Evolutionary conservation across 2,797 vertebrate species (phyloP).

Genomic region (Ciconia nigra): DNA sequence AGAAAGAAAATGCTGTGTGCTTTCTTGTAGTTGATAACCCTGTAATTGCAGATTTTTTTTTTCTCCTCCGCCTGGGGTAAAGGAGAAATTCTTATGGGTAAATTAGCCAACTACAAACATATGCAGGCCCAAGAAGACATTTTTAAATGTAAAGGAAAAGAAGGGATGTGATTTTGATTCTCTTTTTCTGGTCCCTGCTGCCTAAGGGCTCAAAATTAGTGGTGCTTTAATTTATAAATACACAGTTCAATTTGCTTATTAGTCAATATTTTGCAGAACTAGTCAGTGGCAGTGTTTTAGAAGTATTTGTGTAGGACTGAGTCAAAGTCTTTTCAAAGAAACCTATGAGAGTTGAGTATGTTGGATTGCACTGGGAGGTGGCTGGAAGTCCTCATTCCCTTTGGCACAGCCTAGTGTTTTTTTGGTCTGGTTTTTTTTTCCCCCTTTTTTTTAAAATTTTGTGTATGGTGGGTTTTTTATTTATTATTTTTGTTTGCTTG

Average conservation of each 20-base stretch:
- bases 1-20: background rate
- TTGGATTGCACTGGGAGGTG: background rate
- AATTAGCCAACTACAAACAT: background rate
- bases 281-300: background rate
- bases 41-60: background rate
- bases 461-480: background rate
- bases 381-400: background rate
- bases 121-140: background rate
- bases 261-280: background rate
- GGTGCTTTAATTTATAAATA: background rate
- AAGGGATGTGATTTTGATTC: constrained; percentile 2
- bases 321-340: background rate
- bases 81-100: background rate
- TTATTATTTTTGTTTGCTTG: background rate
- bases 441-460: background rate
- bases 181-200: background rate
- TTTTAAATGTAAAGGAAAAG: background rate
- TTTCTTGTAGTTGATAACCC: background rate
- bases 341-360: background rate
- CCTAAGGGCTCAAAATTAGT: constrained; percentile 4
- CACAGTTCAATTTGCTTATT: background rate
- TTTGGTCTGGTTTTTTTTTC: background rate
- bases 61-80: background rate
- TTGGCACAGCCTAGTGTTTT: background rate
- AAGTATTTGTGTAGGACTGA: background rate